Evolutionary conservation across 1,140 invertebrate genomes (phyloP).

Genomic region (Musca domestica): DNA sequence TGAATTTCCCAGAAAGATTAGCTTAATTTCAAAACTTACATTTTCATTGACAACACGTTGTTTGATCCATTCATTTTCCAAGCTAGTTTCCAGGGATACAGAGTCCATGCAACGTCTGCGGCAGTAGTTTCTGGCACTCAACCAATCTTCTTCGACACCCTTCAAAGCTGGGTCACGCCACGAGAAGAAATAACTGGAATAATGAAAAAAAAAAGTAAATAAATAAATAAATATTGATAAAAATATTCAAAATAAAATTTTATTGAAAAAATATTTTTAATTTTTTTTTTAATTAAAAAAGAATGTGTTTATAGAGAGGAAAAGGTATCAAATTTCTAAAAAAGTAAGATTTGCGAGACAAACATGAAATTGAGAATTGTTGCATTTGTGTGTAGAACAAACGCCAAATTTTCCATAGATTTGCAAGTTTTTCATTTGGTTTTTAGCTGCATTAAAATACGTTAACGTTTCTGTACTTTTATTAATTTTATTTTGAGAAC

Average conservation of each 20-base stretch:
- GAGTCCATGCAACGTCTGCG: conserved; percentile 83
- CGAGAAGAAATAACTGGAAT: conserved; percentile 81
- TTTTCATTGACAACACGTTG: conserved; percentile 69
- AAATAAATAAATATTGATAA: no score
- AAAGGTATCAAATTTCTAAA: no score
- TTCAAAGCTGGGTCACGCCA: conserved; percentile 73
- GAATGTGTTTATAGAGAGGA: no score
- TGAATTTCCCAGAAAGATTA: no score
- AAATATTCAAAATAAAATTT: background rate
- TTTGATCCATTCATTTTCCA: conserved; percentile 82
- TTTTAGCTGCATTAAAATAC: no score
- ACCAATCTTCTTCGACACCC: conserved; percentile 76
- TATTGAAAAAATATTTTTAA: background rate
- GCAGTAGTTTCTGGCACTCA: conserved; percentile 78
- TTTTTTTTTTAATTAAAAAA: conserved; percentile 1
- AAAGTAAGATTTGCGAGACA: no score
- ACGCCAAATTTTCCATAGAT: no score
- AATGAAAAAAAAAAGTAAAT: conserved; percentile 16
- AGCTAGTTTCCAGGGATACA: conserved; percentile 74
- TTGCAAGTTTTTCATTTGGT: no score
- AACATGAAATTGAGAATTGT: no score
- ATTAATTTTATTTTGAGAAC: no score
- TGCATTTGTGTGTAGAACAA: no score
- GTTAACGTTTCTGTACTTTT: no score
- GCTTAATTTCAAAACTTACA: conserved; percentile 57